Evolutionary conservation across 2,113 vertebrate genomes (phyloP).

Genomic region (Ophiodon elongatus): DNA sequence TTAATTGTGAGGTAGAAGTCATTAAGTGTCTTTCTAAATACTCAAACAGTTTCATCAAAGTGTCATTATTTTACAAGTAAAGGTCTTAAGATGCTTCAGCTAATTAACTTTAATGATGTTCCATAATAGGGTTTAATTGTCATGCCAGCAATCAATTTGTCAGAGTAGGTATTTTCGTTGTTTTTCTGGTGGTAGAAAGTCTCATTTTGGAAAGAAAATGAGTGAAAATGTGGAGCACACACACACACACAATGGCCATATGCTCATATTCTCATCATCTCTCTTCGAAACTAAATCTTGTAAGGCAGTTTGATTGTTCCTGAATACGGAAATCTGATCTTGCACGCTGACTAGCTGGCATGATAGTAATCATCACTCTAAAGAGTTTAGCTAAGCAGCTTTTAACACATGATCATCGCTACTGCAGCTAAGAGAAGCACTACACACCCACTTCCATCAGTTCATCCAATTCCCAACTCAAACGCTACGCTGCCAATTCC

Average conservation of each 20-base stretch:
- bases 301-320: slow-evolving; percentile 39
- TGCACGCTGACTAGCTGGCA: slow-evolving; percentile 17
- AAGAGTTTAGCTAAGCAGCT: slow-evolving; percentile 69
- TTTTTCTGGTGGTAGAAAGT: slow-evolving; percentile 17
- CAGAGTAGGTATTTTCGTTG: slow-evolving; percentile 33
- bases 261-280: slow-evolving; percentile 36
- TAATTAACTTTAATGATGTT: slow-evolving; percentile 61
- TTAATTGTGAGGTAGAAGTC: slow-evolving; percentile 38
- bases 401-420: slow-evolving; percentile 63
- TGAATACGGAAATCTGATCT: slow-evolving; percentile 63
- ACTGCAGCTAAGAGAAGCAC: slow-evolving; percentile 48
- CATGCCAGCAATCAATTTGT: slow-evolving; percentile 54
- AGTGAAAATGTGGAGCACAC: slow-evolving; percentile 1
- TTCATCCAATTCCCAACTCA: slow-evolving; percentile 47
- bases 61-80: slow-evolving; percentile 58
- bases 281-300: slow-evolving; percentile 32
- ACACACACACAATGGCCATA: slow-evolving; percentile 3
- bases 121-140: slow-evolving; percentile 50
- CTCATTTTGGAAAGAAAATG: slow-evolving; percentile 18
- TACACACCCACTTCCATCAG: slow-evolving; percentile 43
- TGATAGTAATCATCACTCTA: slow-evolving; percentile 58
- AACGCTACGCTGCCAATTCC: slow-evolving; percentile 37
- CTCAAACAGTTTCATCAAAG: slow-evolving; percentile 43
- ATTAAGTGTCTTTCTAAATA: slow-evolving; percentile 38
- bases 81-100: slow-evolving; percentile 48